Evolutionary conservation across 2,888 invertebrate species (phyloP), one percentile per base, ranked within the genome.

Genomic region (Zelleria hepariella): DNA sequence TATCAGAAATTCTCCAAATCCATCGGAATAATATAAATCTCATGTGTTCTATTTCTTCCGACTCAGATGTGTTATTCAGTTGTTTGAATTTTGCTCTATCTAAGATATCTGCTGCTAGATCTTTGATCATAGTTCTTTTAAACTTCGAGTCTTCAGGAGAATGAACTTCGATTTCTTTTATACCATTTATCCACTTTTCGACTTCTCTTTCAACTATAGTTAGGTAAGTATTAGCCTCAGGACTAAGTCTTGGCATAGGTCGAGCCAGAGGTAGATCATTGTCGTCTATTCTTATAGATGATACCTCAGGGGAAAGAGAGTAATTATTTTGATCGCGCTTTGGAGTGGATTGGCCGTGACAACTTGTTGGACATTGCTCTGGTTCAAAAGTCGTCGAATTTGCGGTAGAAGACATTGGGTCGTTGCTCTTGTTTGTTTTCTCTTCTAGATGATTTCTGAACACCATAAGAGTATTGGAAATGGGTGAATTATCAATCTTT

Each of bases 101-200:
- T 62, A 70, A 67, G n/a, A 80, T 65, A 6, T 74, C 73, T 6
- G 71, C 72, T 21, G 77, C 72, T 61, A 80, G 68, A 62, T 80
- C 77, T 52, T 67, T 63, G 1, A 76, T 69, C 2, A 74, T 67
- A 5, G 67, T 69, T 58, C 77, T 68, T 63, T 74, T 77, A 27
- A 66, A 77, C 6, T 65, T 62, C 24, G 65, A 60, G n/a, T 77
- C 70, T 18, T 73, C 69, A 27, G 62, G 60, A 3, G 58, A 60
- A 53, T 67, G 60, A 48, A 67, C 72, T 20, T 65, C 63, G 59
- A 65, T 67, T 32, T 32, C 32, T 6, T 78, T 77, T 52, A 76
- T 64, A 7, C 66, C 70, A n/a, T 71, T 63, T 60, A 77, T 68
- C 80, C 80, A 79, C 54, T 60, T 57, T 62, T 65, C 67, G 18